A percentile compares a stretch with the other conserved stretches of the same genome.
Conservation (phyloP, 2,888 invertebrate genomes). For the Pecten maximus region DNA sequence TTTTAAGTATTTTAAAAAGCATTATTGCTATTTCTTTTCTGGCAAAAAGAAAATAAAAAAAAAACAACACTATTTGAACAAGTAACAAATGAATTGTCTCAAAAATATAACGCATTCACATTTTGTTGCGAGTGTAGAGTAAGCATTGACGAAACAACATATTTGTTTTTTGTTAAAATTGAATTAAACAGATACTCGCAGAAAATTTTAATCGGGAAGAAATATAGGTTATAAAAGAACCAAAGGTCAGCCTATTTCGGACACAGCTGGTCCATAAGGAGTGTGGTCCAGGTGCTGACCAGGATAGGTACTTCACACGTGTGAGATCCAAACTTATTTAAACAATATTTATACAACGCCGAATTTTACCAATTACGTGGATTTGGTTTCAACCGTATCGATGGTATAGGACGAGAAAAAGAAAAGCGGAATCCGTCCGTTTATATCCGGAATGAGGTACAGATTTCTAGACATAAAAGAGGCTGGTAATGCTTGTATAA, state of each 20-base stretch:
- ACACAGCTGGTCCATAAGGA: neutral
- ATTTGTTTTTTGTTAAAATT: too few species aligned
- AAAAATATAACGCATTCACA: too few species aligned
- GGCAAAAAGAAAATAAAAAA: too few species aligned
- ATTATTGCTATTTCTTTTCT: too few species aligned
- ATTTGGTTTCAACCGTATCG: conserved; percentile 20
- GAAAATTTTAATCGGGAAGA: too few species aligned
- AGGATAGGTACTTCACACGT: conserved; percentile 11
- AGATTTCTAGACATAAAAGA: conserved; percentile 26
- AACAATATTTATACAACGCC: conserved; percentile 35
- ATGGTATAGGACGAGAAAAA: neutral
- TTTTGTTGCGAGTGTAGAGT: too few species aligned
- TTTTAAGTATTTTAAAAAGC: too few species aligned
- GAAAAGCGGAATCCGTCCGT: neutral
- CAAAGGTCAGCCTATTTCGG: conserved; percentile 10
- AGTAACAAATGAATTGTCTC: too few species aligned
- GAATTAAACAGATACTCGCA: too few species aligned
- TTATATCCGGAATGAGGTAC: neutral
- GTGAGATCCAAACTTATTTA: neutral
- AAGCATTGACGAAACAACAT: too few species aligned
- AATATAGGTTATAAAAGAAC: neutral
- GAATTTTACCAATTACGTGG: neutral
- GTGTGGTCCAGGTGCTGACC: conserved; percentile 29
- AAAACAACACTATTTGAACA: too few species aligned
- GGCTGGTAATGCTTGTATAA: neutral